phyloP scores from a whole-genome alignment of 2,888 invertebrate species.

The Terebella lapidaria region DNA sequence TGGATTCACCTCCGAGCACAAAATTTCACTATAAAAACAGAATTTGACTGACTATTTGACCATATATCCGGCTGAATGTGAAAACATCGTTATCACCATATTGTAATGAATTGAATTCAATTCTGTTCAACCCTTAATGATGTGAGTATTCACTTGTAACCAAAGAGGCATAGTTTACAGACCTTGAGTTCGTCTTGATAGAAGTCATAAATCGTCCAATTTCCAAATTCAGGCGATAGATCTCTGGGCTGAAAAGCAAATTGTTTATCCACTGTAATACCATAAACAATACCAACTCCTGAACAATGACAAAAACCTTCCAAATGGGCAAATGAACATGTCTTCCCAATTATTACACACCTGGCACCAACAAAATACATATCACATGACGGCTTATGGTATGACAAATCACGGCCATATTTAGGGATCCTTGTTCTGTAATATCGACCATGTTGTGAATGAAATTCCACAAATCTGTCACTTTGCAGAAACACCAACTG shows the following conservation, averaged over 20 bases:
- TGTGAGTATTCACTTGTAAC: too few species aligned
- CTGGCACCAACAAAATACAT: conserved; percentile 83
- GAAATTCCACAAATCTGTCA: conserved; percentile 91
- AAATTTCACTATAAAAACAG: conserved; percentile 52
- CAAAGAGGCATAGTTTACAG: too few species aligned
- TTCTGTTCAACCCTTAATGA: too few species aligned
- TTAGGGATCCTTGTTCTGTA: conserved; percentile 86
- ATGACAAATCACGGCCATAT: conserved; percentile 89
- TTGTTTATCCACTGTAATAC: not conserved
- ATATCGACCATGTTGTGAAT: conserved; percentile 87
- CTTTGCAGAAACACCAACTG: conserved; percentile 84
- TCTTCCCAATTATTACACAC: too few species aligned
- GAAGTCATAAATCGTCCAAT: conserved; percentile 90
- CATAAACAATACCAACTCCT: too few species aligned
- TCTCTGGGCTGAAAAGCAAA: conserved; percentile 65
- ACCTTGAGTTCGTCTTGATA: conserved; percentile 65
- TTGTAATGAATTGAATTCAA: too few species aligned
- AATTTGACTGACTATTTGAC: too few species aligned
- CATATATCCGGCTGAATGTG: too few species aligned
- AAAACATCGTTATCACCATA: too few species aligned
- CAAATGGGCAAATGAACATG: too few species aligned
- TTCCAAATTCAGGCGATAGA: conserved; percentile 91
- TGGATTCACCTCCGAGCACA: conserved; percentile 80
- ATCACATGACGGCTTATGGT: conserved; percentile 84
- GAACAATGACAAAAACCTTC: too few species aligned